Base-by-base conservation (phyloP, 2,888 invertebrate species). In the Xylota sylvarum region DNA sequence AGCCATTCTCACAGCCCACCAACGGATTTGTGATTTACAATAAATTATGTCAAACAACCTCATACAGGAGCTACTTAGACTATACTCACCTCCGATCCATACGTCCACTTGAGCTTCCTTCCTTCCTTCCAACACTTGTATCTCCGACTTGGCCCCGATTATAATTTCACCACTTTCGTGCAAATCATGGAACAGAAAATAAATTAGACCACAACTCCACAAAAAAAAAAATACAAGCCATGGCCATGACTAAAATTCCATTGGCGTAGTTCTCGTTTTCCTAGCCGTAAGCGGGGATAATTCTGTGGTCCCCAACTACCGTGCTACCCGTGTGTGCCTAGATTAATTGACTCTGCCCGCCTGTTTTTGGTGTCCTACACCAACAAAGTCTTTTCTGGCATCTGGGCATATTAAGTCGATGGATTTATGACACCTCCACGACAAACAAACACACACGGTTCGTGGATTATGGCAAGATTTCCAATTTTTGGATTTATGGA, bases 41-140 rank as follows among this genome's bases (percentile, higher is more conserved):
- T 84, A 84, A 84, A 84, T 84, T 80, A 80, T 74, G 69, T 48
- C 64, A 74, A 79, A 48, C 73, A 37, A 55, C 60, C 52, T 55
- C 52, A 30, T 35, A 43, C 43, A 40, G 30, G 30, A 30, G 10
- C 40, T 17, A 48, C n/a, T 52, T 52, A 4, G 73, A 43, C 50
- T 40, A 52, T 55, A 64, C 32, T 32, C 19, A 17, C 56, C 27
- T 27, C 17, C 52, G 19, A 27, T 55, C 65, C 56, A 70, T 56
- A 56, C 56, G 56, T 46, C 70, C 67, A 52, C 52, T 52, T 23
- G 52, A 32, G 30, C 17, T 55, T 56, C 56, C 32, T 56, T 56
- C 56, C 55, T 55, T 55, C 65, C 37, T 37, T 37, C 37, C 9
- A 17, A 12, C 32, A 23, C 55, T 30, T 17, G 27, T 52, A 35